Evolutionary conservation across 2,113 vertebrate species (phyloP).

Genomic region (Cinclus cinclus): DNA sequence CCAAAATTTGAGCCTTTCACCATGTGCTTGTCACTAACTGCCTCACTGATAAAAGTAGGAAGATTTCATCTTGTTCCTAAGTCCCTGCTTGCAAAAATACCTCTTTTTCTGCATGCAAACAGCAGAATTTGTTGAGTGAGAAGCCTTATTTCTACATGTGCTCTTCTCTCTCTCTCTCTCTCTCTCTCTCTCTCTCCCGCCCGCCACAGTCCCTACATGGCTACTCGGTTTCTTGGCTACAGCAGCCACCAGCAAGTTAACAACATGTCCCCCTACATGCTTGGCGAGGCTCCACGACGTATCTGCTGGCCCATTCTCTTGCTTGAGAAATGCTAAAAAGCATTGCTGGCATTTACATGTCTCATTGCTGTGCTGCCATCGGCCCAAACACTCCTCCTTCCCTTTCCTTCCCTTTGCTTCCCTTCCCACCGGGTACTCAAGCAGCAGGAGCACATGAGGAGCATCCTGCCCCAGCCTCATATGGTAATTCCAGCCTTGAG

Average conservation of each 20-base stretch:
- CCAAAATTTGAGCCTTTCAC: constrained; percentile 56
- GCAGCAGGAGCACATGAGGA: not conserved
- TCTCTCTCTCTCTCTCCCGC: constrained; percentile 9
- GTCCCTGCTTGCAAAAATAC: constrained; percentile 64
- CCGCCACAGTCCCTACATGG: constrained; percentile 58
- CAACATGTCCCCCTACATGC: constrained; percentile 69
- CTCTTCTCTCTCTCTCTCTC: not conserved
- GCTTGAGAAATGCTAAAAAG: constrained; percentile 62
- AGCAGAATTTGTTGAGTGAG: constrained; percentile 65
- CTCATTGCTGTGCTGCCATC: constrained; percentile 27
- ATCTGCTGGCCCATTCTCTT: constrained; percentile 60
- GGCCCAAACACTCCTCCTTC: constrained; percentile 1
- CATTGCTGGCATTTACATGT: constrained; percentile 55
- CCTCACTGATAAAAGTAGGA: constrained; percentile 57
- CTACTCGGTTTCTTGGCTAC: constrained; percentile 64
- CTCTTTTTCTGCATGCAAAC: constrained; percentile 57
- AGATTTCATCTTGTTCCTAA: constrained; percentile 61
- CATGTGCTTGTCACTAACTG: constrained; percentile 55
- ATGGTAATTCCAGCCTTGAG: not conserved
- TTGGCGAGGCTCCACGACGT: constrained; percentile 50
- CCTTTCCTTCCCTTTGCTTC: not conserved
- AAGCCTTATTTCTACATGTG: constrained; percentile 64
- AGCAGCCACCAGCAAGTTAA: constrained; percentile 69
- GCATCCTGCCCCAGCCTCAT: accelerated
- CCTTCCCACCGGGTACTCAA: not conserved